Percentiles rank a stretch among this genome's conserved stretches.
Evolutionary conservation across 37 sponge, comb jelly and placozoan genomes (phyloP).

Genomic region (Hexactinellida sp.): DNA sequence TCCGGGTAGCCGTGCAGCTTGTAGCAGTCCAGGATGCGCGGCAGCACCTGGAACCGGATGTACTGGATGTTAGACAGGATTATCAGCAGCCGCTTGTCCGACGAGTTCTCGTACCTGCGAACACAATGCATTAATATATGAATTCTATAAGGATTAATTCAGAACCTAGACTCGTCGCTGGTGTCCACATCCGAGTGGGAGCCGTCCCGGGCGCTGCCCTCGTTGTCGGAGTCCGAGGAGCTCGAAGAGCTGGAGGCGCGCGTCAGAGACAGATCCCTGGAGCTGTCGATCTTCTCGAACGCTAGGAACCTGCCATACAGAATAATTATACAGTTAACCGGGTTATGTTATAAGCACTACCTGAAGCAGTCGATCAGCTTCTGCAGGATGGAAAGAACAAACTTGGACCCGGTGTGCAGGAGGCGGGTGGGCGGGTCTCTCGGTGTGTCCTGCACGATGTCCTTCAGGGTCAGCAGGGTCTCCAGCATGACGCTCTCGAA

Average conservation of each 20-base stretch:
- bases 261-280: too few species aligned
- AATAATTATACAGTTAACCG: background rate
- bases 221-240: background rate
- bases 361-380: background rate
- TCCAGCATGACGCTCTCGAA: constrained; percentile 77
- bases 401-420: background rate
- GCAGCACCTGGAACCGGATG: constrained; percentile 38
- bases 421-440: background rate
- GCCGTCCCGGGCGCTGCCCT: background rate
- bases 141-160: too few species aligned
- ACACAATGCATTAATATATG: too few species aligned
- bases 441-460: constrained; percentile 45
- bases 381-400: background rate
- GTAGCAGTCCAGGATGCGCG: constrained; percentile 58
- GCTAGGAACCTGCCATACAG: background rate
- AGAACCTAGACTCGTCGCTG: background rate
- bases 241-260: background rate
- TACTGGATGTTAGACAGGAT: constrained; percentile 67
- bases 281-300: too few species aligned
- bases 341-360: background rate
- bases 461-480: constrained; percentile 62
- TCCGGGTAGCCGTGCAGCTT: constrained; percentile 58
- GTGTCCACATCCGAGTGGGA: background rate
- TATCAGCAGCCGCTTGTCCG: constrained; percentile 61
- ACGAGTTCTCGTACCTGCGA: background rate